Base-by-base conservation (phyloP, 1,140 invertebrate species). In the Pristionchus pacificus region DNA sequence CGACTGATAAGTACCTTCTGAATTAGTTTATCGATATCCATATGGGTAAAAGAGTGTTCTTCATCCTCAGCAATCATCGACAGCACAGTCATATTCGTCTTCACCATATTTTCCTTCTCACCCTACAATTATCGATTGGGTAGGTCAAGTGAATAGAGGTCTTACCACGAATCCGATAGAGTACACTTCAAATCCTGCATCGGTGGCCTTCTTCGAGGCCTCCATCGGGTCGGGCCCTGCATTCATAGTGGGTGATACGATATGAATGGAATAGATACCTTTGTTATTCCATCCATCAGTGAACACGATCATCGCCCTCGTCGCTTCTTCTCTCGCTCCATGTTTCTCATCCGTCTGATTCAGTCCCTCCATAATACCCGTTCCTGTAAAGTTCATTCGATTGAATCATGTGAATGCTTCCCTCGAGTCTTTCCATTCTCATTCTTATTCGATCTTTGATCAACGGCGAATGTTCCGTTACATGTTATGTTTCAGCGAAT, bases 211-310 rank as follows among this genome's bases (percentile, higher is more conserved):
- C 38, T 68, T 73, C 1, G 74, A 69, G 58, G 68, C 74, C 27
- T 60, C 14, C 14, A 65, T 74, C 24, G 78, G 79, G 61, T 79
- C 78, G 31, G 60, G 24, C 19, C 38, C 38, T 49, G n/a, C n/a
- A n/a, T n/a, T n/a, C n/a, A n/a, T n/a, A n/a, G n/a, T n/a, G n/a
- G n/a, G n/a, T n/a, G n/a, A n/a, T n/a, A n/a, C n/a, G n/a, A n/a
- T n/a, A n/a, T n/a, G n/a, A n/a, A n/a, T n/a, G n/a, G n/a, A n/a
- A n/a, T n/a, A n/a, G n/a, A n/a, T 49, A 24, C 79, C 80, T 68
- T 81, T 81, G 61, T 81, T 81, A 24, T 64, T 60, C 81, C 81
- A 81, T 30, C 80, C 80, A 65, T 81, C 79, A 1, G 76, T 75
- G 65, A 76, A 76, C 2, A 75, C 71, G 15, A 75, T 65, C 71